Evolutionary conservation across 2,113 vertebrate genomes (phyloP).

Genomic region (Pseudorasbora parva): DNA sequence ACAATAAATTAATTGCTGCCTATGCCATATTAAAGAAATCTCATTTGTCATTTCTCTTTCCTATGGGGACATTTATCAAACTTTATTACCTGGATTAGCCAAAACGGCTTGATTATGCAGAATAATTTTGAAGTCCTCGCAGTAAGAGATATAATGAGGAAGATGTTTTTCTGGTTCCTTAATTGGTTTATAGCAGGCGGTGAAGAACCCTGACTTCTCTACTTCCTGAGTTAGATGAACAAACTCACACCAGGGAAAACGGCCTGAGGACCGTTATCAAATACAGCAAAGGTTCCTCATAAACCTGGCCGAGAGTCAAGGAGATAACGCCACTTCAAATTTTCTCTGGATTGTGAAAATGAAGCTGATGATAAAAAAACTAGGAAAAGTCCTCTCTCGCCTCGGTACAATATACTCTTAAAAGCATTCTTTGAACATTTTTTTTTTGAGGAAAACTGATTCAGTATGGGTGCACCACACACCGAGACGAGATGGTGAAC

Average conservation of each 20-base stretch:
- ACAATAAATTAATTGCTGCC: neutral
- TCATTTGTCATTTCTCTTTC: neutral
- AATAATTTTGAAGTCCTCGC: conserved; percentile 30
- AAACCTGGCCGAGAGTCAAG: conserved; percentile 29
- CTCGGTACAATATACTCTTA: conserved; percentile 25
- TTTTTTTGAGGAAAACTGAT: neutral
- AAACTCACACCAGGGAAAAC: conserved; percentile 19
- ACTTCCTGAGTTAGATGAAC: neutral
- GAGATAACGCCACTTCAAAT: conserved; percentile 7
- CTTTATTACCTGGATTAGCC: neutral
- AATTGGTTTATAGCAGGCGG: neutral
- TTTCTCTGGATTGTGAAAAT: neutral
- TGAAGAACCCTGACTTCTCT: conserved; percentile 17
- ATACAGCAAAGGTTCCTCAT: conserved; percentile 36
- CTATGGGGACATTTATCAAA: conserved; percentile 31
- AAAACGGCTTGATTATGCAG: conserved; percentile 1
- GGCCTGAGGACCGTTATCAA: conserved; percentile 38
- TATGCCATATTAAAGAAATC: neutral
- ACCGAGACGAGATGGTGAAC: conserved; percentile 6
- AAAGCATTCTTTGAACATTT: conserved; percentile 16
- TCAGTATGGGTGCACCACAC: neutral
- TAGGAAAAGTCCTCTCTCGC: conserved; percentile 6
- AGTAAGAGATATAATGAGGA: conserved; percentile 11
- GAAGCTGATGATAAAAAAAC: neutral
- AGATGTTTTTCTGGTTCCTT: conserved; percentile 29